Evolutionary conservation across 2,113 vertebrate species (phyloP).

Genomic region (Elanoides forficatus): DNA sequence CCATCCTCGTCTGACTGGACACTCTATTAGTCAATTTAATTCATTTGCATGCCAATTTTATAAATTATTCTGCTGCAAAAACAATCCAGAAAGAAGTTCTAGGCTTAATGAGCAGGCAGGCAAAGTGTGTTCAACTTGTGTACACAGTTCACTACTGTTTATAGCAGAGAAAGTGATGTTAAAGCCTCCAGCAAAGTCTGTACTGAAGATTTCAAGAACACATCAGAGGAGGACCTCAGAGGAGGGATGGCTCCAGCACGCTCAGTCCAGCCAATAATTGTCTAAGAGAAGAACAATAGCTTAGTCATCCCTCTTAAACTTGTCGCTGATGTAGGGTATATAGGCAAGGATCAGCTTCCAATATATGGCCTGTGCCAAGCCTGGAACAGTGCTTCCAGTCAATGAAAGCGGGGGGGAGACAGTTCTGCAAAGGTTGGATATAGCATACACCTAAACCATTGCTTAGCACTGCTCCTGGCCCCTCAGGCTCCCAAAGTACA

Average conservation of each 20-base stretch:
- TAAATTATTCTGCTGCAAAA: background rate
- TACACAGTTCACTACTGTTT: background rate
- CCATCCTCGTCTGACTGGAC: background rate
- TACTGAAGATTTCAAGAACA: background rate
- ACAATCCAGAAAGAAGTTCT: background rate
- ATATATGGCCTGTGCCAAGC: background rate
- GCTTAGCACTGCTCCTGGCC: background rate
- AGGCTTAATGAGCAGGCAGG: background rate
- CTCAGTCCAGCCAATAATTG: background rate
- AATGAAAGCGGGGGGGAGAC: background rate
- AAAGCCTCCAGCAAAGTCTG: background rate
- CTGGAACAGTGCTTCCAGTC: background rate
- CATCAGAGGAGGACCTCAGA: background rate
- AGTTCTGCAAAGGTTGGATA: background rate
- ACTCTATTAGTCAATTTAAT: background rate
- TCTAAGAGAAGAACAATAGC: background rate
- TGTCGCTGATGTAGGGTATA: background rate
- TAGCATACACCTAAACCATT: background rate
- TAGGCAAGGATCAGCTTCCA: background rate
- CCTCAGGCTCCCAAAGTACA: background rate
- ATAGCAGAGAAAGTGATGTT: background rate
- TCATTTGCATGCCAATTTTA: background rate
- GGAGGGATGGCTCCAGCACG: background rate
- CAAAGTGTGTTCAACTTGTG: too few species aligned
- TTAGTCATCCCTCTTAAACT: background rate